Conservation (phyloP, 2,113 vertebrate species). For the Chiloscyllium plagiosum region DNA sequence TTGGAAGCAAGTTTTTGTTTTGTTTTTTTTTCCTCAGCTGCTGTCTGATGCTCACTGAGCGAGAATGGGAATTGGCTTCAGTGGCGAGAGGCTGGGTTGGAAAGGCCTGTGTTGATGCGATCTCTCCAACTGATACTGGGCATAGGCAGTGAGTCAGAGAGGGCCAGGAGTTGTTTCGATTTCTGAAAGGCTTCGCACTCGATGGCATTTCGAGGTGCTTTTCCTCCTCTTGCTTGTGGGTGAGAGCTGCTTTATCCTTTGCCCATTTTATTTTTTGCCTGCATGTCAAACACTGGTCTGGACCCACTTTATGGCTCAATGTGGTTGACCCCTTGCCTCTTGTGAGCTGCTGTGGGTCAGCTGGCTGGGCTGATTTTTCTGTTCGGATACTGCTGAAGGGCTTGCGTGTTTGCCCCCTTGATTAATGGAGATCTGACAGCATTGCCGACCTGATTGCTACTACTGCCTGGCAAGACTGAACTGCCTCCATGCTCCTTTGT, state of each 20-base stretch:
- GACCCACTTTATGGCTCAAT: background rate
- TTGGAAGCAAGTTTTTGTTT: background rate
- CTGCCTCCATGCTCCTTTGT: background rate
- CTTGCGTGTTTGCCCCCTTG: background rate
- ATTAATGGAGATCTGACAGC: conserved; percentile 28
- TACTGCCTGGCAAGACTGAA: background rate
- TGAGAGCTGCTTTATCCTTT: background rate
- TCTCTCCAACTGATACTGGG: background rate
- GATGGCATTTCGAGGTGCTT: background rate
- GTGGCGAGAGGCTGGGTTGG: background rate
- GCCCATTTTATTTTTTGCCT: background rate
- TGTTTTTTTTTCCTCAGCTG: background rate
- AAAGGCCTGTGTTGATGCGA: background rate
- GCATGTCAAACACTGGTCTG: background rate
- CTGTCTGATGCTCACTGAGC: background rate
- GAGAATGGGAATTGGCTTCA: background rate
- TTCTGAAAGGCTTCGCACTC: too few species aligned
- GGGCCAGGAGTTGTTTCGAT: background rate
- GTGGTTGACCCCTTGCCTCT: background rate
- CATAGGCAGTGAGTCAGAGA: background rate
- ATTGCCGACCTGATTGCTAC: background rate
- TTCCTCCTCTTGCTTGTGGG: background rate
- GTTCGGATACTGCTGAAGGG: background rate
- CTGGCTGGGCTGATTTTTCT: background rate
- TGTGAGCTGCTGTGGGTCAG: background rate